Conservation (phyloP, 2,113 vertebrate genomes). For the Alethe diademata region DNA sequence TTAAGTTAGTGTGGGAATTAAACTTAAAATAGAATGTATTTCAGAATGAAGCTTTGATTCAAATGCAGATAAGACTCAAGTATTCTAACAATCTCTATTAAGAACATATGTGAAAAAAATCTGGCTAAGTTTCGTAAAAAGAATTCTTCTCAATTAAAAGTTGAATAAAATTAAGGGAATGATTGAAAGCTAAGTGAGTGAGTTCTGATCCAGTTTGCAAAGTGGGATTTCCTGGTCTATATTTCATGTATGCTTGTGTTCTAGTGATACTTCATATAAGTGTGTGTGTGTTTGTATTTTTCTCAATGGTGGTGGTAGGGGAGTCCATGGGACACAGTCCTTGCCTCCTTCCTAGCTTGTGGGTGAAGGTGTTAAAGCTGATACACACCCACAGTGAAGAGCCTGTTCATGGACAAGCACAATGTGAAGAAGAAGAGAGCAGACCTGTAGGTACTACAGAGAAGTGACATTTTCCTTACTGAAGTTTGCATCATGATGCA, state of each 20-base stretch:
- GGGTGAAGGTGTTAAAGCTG: not conserved
- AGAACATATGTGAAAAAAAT: not conserved
- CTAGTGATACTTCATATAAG: not conserved
- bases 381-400: rapidly evolving
- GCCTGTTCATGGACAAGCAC: not conserved
- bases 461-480: not conserved
- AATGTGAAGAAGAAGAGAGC: not conserved
- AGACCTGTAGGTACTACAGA: not conserved
- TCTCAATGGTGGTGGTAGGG: not conserved
- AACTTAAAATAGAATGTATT: not conserved
- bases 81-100: not conserved
- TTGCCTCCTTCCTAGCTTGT: not conserved
- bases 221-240: not conserved
- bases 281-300: not conserved
- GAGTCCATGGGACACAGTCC: not conserved
- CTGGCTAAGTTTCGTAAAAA: not conserved
- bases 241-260: not conserved
- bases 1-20: not conserved
- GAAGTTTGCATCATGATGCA: not conserved
- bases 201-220: not conserved
- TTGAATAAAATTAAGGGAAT: not conserved
- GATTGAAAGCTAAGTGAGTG: not conserved
- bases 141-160: not conserved
- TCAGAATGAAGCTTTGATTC: not conserved
- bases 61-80: not conserved